These are phyloP conservation scores for Aphelenchoides fujianensis DNA, from an alignment of 1,140 invertebrate genomes.

Conservation along the genomic window DNA sequence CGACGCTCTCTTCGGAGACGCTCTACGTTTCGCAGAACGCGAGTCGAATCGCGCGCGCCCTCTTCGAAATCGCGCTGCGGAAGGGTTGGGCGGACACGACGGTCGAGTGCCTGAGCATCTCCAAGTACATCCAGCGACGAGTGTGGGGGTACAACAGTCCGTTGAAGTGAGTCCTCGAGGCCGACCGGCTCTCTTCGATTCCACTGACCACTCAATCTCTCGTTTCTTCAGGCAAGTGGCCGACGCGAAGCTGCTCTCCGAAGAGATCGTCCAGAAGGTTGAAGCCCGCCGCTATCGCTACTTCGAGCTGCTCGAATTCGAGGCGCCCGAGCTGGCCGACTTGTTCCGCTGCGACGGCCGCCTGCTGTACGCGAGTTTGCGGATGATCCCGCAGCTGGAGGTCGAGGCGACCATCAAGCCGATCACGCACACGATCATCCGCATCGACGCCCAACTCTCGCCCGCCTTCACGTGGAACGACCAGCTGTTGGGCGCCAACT, in stretches of 20 bases:
- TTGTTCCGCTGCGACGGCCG: constrained; percentile 75
- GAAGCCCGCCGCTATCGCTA: constrained; percentile 33
- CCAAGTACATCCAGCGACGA: constrained; percentile 75
- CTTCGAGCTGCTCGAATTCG: constrained; percentile 31
- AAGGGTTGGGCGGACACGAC: constrained; percentile 85
- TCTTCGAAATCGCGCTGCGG: constrained; percentile 88
- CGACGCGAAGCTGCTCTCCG: constrained; percentile 38
- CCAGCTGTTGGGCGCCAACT: constrained; percentile 76
- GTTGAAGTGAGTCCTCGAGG: constrained; percentile 78
- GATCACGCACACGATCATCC: constrained; percentile 81
- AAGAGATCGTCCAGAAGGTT: constrained; percentile 39
- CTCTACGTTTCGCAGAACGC: constrained; percentile 72
- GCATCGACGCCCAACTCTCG: constrained; percentile 77
- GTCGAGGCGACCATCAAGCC: constrained; percentile 83
- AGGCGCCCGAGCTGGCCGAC: constrained; percentile 69
- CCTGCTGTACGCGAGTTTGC: constrained; percentile 77
- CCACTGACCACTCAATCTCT: constrained; percentile 7
- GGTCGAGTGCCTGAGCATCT: constrained; percentile 73
- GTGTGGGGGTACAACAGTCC: constrained; percentile 84
- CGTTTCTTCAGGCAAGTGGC: constrained; percentile 43
- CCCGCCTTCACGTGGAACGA: constrained; percentile 88
- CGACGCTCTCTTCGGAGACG: constrained; percentile 51
- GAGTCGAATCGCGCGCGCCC: constrained; percentile 78
- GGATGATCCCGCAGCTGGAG: constrained; percentile 78
- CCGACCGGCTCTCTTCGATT: too few species aligned